These are phyloP conservation scores for Balearica regulorum DNA, from an alignment of 2,797 vertebrate genomes.

Conservation along the genomic window DNA sequence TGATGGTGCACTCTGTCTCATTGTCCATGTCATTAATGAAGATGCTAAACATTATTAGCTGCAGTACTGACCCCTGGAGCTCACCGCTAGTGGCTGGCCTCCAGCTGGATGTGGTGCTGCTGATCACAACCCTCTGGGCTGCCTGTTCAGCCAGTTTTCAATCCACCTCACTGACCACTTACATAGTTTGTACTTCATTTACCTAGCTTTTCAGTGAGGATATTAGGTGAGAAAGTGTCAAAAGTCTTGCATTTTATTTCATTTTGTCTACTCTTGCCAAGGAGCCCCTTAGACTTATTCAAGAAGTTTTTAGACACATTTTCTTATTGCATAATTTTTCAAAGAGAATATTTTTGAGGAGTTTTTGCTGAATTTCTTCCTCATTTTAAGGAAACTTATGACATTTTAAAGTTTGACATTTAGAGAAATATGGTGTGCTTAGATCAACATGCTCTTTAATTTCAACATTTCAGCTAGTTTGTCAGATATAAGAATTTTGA, in stretches of 20 bases:
- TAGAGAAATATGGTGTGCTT: constrained; percentile 16
- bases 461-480: constrained; percentile 3
- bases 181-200: background rate
- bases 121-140: background rate
- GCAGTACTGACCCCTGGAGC: background rate
- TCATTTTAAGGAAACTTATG: background rate
- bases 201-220: background rate
- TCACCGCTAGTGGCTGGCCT: background rate
- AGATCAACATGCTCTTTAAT: constrained; percentile 6
- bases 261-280: background rate
- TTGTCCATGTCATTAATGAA: background rate
- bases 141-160: background rate
- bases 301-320: background rate
- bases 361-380: background rate
- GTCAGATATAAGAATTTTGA: background rate
- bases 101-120: rapidly evolving
- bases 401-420: constrained; percentile 26
- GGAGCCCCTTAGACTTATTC: background rate
- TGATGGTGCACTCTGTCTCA: background rate
- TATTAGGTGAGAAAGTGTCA: background rate
- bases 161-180: background rate
- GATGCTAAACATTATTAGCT: background rate
- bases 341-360: background rate
- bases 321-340: background rate
- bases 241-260: background rate